These are phyloP conservation scores for Geotrupes spiniger DNA, from an alignment of 2,888 invertebrate genomes.

Conservation along the genomic window DNA sequence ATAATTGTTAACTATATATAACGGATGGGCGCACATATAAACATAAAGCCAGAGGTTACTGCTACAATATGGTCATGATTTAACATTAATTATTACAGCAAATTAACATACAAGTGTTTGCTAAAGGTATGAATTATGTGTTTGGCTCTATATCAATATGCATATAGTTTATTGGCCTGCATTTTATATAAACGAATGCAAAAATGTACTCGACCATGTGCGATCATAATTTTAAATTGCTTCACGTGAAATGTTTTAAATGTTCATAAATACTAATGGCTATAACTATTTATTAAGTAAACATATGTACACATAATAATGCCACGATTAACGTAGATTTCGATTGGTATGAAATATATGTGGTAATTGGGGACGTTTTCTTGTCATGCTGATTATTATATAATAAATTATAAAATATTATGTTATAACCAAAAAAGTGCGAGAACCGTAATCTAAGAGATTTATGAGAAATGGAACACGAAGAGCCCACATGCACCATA, in stretches of 20 bases:
- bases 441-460: no score
- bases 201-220: not conserved
- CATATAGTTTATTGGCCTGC: constrained; percentile 2
- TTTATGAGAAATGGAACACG: no score
- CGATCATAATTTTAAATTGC: not conserved
- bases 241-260: not conserved
- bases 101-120: constrained; percentile 27
- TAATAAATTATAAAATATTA: no score
- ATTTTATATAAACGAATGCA: constrained; percentile 6
- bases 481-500: no score
- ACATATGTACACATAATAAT: not conserved
- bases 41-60: constrained; percentile 12
- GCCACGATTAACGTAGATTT: no score
- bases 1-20: constrained; percentile 19
- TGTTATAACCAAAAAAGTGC: no score
- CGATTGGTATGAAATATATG: not conserved
- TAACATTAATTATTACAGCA: constrained; percentile 24
- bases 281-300: constrained; percentile 7
- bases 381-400: no score
- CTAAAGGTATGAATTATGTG: constrained; percentile 15
- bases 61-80: constrained; percentile 21
- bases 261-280: not conserved
- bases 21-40: constrained; percentile 5
- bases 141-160: constrained; percentile 5
- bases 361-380: not conserved